These are phyloP conservation scores for Semnornis frantzii DNA, from an alignment of 2,113 vertebrate genomes.

Conservation along the genomic window DNA sequence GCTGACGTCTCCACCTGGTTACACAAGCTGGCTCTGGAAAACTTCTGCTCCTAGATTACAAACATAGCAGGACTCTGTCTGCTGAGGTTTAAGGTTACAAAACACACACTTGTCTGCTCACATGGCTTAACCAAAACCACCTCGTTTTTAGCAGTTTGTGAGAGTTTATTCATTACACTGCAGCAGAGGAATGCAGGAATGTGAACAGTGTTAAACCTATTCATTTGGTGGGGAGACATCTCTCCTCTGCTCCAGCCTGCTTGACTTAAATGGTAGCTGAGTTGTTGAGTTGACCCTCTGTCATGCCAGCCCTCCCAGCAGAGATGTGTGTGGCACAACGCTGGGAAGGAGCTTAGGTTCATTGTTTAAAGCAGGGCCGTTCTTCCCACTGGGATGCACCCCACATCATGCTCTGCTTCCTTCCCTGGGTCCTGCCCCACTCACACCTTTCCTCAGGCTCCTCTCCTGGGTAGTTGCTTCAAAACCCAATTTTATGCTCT, in stretches of 20 bases:
- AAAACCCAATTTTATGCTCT: not conserved
- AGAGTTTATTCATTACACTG: constrained; percentile 39
- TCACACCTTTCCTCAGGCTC: not conserved
- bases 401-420: not conserved
- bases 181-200: constrained; percentile 50
- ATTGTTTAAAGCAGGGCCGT: not conserved
- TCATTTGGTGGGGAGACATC: constrained; percentile 22
- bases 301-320: not conserved
- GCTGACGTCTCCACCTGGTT: constrained; percentile 14
- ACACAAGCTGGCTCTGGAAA: constrained; percentile 32
- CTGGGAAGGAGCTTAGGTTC: not conserved
- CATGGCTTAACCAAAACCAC: constrained; percentile 42
- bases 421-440: not conserved
- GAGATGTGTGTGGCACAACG: constrained; percentile 18
- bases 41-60: constrained; percentile 50
- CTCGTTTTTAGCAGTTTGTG: constrained; percentile 52
- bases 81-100: constrained; percentile 59
- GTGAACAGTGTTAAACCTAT: constrained; percentile 19
- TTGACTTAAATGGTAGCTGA: constrained; percentile 55
- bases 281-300: not conserved
- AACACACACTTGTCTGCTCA: not conserved
- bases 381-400: not conserved
- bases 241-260: constrained; percentile 45
- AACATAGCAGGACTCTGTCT: constrained; percentile 54
- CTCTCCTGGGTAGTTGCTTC: not conserved